Percentiles rank a stretch among this genome's conserved stretches.
These are phyloP conservation scores for Eretmochelys imbricata DNA, from an alignment of 2,113 vertebrate species.

Conservation along the genomic window DNA sequence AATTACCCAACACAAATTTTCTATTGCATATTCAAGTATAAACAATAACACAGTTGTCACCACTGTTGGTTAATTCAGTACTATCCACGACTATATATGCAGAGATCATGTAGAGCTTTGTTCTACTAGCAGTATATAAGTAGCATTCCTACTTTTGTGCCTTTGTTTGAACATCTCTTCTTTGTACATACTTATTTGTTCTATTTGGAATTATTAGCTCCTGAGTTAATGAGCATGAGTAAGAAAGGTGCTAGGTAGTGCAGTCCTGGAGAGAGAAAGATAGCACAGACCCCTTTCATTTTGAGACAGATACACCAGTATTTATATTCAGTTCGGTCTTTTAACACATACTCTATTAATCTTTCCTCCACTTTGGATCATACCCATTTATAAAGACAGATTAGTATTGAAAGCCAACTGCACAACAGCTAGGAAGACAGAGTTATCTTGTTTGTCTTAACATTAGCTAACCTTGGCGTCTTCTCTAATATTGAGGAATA, in stretches of 20 bases:
- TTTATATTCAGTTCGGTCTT: constrained; percentile 67
- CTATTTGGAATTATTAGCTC: constrained; percentile 26
- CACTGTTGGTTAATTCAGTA: background rate
- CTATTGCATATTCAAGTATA: background rate
- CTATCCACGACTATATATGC: background rate
- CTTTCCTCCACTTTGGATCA: constrained; percentile 67
- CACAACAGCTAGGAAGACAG: constrained; percentile 76
- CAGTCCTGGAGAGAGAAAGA: constrained; percentile 43
- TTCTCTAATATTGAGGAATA: constrained; percentile 71
- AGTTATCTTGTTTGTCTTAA: constrained; percentile 81
- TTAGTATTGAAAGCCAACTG: constrained; percentile 73
- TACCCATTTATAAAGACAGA: constrained; percentile 68
- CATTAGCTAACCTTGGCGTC: constrained; percentile 74
- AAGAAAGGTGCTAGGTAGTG: constrained; percentile 53
- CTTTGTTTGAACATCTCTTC: background rate
- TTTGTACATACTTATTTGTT: background rate
- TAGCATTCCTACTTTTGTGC: background rate
- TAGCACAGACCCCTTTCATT: constrained; percentile 63
- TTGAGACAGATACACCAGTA: constrained; percentile 39
- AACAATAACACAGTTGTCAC: background rate
- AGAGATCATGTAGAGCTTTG: background rate
- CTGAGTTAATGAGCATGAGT: constrained; percentile 31
- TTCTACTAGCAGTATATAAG: background rate
- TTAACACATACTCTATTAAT: constrained; percentile 78
- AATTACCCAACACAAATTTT: background rate